These are phyloP conservation scores for Temnothorax rugatulus DNA, from an alignment of 2,888 invertebrate species.

Conservation along the genomic window DNA sequence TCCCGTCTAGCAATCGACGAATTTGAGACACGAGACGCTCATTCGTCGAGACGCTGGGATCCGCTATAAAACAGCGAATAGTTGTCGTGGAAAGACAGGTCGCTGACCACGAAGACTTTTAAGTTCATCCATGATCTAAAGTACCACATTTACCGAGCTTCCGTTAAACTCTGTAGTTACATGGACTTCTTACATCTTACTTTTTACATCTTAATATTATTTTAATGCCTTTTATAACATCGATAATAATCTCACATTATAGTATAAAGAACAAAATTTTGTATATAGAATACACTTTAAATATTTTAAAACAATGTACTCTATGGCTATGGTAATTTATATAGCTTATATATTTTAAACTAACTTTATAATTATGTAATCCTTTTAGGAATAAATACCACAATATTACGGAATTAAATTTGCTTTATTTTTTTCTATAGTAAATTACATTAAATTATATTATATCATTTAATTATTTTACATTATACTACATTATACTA, in stretches of 20 bases:
- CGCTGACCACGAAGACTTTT: constrained; percentile 63
- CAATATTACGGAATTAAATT: neutral
- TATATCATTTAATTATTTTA: too few relatives aligned
- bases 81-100: constrained; percentile 41
- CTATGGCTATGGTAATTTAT: neutral
- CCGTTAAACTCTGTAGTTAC: constrained; percentile 26
- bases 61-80: constrained; percentile 63
- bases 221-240: neutral
- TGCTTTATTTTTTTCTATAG: neutral
- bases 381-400: neutral
- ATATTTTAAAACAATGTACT: neutral
- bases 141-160: constrained; percentile 38
- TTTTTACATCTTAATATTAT: neutral
- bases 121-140: constrained; percentile 65
- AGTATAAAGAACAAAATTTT: neutral
- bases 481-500: neutral
- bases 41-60: constrained; percentile 45
- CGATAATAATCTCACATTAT: neutral
- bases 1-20: constrained; percentile 43
- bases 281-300: neutral
- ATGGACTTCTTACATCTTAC: neutral
- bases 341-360: neutral
- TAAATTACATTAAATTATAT: neutral
- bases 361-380: neutral
- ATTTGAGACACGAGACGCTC: constrained; percentile 45